A percentile compares a stretch with the other conserved stretches of the same genome.
phyloP scores from a whole-genome alignment of 2,888 invertebrate genomes.

The Alsophila aescularia region DNA sequence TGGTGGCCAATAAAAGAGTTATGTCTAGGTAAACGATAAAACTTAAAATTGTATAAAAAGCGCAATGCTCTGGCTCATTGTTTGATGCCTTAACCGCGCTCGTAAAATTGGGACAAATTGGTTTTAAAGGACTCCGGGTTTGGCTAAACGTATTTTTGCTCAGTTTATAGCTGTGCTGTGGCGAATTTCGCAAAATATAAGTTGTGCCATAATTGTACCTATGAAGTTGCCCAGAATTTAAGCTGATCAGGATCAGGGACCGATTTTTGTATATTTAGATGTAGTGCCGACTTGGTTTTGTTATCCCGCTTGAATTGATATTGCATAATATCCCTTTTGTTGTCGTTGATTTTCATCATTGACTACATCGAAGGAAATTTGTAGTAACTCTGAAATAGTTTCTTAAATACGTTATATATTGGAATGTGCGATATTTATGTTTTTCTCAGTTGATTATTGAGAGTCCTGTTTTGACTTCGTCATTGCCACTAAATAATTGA shows the following conservation, averaged over 20 bases:
- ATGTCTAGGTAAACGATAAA: constrained; percentile 72
- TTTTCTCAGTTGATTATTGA: background rate
- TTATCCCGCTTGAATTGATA: constrained; percentile 28
- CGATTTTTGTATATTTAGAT: constrained; percentile 45
- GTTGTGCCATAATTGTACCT: constrained; percentile 34
- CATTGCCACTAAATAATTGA: background rate
- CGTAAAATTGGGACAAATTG: constrained; percentile 78
- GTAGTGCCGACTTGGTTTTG: constrained; percentile 42
- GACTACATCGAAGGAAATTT: background rate
- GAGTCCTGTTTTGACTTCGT: background rate
- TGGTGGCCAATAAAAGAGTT: constrained; percentile 52
- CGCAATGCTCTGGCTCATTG: constrained; percentile 70
- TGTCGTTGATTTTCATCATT: constrained; percentile 11
- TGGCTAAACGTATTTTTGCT: constrained; percentile 53
- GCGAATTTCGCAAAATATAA: constrained; percentile 30
- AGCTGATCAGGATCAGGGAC: constrained; percentile 46
- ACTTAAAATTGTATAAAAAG: constrained; percentile 70
- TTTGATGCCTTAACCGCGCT: constrained; percentile 68
- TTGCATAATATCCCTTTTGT: constrained; percentile 4
- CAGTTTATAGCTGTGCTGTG: constrained; percentile 55
- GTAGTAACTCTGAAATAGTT: background rate
- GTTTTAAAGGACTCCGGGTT: constrained; percentile 64
- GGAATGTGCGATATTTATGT: background rate
- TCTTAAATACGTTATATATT: background rate
- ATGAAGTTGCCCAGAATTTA: constrained; percentile 38